phyloP scores from a whole-genome alignment of 2,113 vertebrate species.

The Opisthocomus hoazin region DNA sequence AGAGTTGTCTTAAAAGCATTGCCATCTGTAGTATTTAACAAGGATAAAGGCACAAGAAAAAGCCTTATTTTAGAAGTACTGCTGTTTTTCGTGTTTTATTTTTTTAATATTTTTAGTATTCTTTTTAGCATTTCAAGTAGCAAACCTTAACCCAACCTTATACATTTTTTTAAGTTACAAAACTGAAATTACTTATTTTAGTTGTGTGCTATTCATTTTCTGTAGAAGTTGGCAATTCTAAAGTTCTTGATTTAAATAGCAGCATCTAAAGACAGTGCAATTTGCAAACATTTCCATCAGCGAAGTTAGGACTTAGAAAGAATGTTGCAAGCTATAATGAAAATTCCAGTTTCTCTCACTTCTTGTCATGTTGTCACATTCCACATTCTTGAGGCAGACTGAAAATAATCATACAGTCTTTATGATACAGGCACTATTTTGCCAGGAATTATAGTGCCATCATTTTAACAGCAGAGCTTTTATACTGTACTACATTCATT shows the following conservation, averaged over 20 bases:
- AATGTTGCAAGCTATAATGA: neutral
- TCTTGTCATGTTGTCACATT: neutral
- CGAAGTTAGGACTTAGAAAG: neutral
- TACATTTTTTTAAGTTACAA: neutral
- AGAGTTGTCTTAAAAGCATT: neutral
- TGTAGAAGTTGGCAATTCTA: neutral
- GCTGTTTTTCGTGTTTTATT: neutral
- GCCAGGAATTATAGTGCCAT: neutral
- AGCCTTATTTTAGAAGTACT: neutral
- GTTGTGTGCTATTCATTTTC: neutral
- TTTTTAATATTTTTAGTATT: neutral
- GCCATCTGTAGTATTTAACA: neutral
- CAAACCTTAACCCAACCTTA: neutral
- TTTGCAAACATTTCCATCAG: conserved; percentile 41
- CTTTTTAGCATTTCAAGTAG: neutral
- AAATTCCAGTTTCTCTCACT: conserved; percentile 1
- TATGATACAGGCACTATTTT: neutral
- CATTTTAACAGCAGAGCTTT: neutral
- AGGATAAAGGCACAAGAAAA: neutral
- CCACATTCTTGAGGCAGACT: conserved; percentile 1
- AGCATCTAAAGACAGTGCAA: neutral
- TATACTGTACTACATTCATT: neutral
- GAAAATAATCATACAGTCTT: neutral
- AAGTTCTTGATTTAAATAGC: conserved; percentile 20
- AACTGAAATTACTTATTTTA: conserved; percentile 6